A percentile compares a stretch with the other conserved stretches of the same genome.
Conservation (phyloP, 2,113 vertebrate species). For the Tupaia tana region DNA sequence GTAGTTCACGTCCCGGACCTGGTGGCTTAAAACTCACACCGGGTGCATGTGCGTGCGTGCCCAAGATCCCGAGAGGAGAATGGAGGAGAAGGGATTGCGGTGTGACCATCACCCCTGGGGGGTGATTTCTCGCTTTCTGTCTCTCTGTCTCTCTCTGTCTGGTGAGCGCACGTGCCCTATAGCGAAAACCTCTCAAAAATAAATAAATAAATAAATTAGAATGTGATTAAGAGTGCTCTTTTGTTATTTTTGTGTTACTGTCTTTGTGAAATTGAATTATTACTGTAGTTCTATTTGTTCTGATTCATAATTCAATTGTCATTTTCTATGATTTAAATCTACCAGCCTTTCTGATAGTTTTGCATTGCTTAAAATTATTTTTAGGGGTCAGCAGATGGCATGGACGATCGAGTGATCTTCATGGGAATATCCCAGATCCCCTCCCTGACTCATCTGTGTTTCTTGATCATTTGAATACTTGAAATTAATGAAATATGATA, state of each 20-base stretch:
- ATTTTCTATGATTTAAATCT: background rate
- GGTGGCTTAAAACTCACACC: too few relatives aligned
- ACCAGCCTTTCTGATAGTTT: background rate
- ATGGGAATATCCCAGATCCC: background rate
- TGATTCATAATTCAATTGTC: background rate
- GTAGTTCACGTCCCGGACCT: too few relatives aligned
- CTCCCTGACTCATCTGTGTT: background rate
- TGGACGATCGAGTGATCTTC: accelerated
- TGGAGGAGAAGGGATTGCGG: too few relatives aligned
- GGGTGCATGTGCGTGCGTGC: too few relatives aligned
- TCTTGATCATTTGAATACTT: background rate
- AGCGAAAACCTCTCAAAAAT: too few relatives aligned
- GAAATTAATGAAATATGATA: background rate
- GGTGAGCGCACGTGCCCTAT: too few relatives aligned
- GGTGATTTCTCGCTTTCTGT: too few relatives aligned
- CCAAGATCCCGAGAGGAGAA: too few relatives aligned
- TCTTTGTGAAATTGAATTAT: background rate
- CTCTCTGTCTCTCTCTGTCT: too few relatives aligned
- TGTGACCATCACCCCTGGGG: too few relatives aligned
- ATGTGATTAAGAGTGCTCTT: background rate
- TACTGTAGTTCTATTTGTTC: background rate
- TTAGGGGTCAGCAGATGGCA: background rate
- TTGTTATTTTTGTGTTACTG: background rate
- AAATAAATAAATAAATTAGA: too few relatives aligned
- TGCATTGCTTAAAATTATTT: background rate